These are phyloP conservation scores for Drosophila subobscura DNA, from an alignment of 1,140 invertebrate species.

Conservation along the genomic window DNA sequence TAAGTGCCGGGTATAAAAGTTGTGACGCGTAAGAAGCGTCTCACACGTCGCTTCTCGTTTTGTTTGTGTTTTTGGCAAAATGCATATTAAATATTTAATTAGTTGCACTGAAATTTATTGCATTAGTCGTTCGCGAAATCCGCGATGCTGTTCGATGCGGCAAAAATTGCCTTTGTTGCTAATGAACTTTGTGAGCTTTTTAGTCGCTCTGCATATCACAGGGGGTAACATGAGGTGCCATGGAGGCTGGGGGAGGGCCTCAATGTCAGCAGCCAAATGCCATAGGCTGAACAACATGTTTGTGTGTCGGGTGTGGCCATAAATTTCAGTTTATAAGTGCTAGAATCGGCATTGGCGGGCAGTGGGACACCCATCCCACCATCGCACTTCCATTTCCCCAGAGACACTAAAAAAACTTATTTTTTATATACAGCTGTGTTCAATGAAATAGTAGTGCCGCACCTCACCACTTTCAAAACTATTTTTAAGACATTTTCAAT, in stretches of 20 bases:
- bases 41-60: too few relatives aligned
- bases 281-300: background rate
- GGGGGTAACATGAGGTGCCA: background rate
- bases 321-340: constrained; percentile 27
- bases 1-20: too few relatives aligned
- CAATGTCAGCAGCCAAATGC: constrained; percentile 6
- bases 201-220: background rate
- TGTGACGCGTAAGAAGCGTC: too few relatives aligned
- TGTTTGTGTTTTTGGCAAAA: constrained; percentile 26
- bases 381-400: too few relatives aligned
- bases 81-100: constrained; percentile 61
- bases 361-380: background rate
- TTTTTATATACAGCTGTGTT: too few relatives aligned
- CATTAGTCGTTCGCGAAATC: constrained; percentile 23
- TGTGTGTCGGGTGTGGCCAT: constrained; percentile 7
- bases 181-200: constrained; percentile 53
- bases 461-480: too few relatives aligned
- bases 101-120: constrained; percentile 54
- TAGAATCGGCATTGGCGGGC: background rate
- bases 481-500: too few relatives aligned
- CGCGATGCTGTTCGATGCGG: constrained; percentile 1
- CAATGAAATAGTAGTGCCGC: too few relatives aligned
- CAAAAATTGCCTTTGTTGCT: constrained; percentile 29
- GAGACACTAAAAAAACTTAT: too few relatives aligned
- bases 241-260: background rate